phyloP scores from a whole-genome alignment of 2,888 invertebrate genomes.

The Lithophane ornitopus region DNA sequence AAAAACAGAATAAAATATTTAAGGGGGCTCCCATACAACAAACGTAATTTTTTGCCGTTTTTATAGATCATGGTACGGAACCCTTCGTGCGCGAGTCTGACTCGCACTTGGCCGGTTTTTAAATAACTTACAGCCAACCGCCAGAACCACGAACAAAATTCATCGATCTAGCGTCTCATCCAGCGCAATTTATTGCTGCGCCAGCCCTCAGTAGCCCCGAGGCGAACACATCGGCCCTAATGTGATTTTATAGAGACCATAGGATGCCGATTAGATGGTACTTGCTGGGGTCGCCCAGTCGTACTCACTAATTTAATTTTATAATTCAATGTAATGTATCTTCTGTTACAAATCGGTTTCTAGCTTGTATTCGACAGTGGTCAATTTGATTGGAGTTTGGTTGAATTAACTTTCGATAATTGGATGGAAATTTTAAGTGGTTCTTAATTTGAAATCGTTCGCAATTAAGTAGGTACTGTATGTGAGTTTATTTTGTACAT shows the following conservation, averaged over 20 bases:
- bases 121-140: neutral
- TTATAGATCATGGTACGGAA: too few relatives aligned
- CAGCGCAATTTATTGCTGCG: slow-evolving; percentile 63
- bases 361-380: slow-evolving; percentile 35
- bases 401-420: slow-evolving; percentile 16
- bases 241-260: slow-evolving; percentile 89
- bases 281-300: slow-evolving; percentile 68
- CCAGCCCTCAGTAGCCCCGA: slow-evolving; percentile 74
- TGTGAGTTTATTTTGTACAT: neutral
- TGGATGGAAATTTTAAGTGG: neutral
- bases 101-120: too few relatives aligned
- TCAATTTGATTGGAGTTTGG: slow-evolving; percentile 37
- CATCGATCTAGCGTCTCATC: slow-evolving; percentile 64
- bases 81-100: too few relatives aligned
- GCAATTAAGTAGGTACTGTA: neutral
- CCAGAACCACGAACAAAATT: neutral
- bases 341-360: slow-evolving; percentile 62
- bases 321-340: slow-evolving; percentile 68
- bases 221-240: slow-evolving; percentile 84
- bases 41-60: too few relatives aligned
- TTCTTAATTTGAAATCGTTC: slow-evolving; percentile 9
- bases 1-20: too few relatives aligned
- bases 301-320: slow-evolving; percentile 74
- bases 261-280: slow-evolving; percentile 74
- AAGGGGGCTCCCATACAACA: too few relatives aligned